Evolutionary conservation across 1,140 invertebrate genomes (phyloP), one percentile per base, ranked within the genome.

Genomic region (Cydia fagiglandana): DNA sequence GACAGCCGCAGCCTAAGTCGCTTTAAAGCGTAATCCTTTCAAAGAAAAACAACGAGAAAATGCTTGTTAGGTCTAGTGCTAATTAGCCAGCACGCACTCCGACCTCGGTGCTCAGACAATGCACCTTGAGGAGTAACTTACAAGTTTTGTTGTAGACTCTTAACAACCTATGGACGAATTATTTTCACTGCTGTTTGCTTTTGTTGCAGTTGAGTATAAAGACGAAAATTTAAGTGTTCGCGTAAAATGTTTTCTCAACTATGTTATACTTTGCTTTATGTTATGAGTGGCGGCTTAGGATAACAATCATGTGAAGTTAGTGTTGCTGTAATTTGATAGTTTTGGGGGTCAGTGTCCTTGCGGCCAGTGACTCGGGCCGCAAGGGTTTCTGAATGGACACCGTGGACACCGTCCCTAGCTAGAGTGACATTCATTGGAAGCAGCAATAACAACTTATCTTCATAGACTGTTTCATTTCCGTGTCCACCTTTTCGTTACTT

Each of bases 401-500:
- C 15, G n/a, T 70, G 30, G 28, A n/a, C 15, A 4, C n/a, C 15
- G n/a, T 38, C 66, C 64, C 66, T 7, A 45, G 34, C 66, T 38
- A 34, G 34, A 34, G n/a, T 38, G 34, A 24, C 24, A 45, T 81
- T 81, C 78, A 83, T 81, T 81, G 82, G 81, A 82, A 83, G 81
- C 78, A 80, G 81, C 82, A 87, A 88, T 88, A 90, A 88, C 81
- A 84, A 88, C 83, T 88, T 87, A 86, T 88, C 86, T 88, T 82
- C 86, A 86, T 87, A 78, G 81, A 53, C 79, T 75, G 73, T 81
- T 84, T 84, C 84, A 86, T 86, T 88, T 86, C 82, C 83, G 82
- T 77, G 80, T 84, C 82, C 83, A 78, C 82, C 70, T 83, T 87
- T 84, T 87, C 86, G 80, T 76, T 74, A 77, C 76, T 78, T 84